Evolutionary conservation across 2,797 vertebrate genomes (phyloP).

Genomic region (Iguana delicatissima): DNA sequence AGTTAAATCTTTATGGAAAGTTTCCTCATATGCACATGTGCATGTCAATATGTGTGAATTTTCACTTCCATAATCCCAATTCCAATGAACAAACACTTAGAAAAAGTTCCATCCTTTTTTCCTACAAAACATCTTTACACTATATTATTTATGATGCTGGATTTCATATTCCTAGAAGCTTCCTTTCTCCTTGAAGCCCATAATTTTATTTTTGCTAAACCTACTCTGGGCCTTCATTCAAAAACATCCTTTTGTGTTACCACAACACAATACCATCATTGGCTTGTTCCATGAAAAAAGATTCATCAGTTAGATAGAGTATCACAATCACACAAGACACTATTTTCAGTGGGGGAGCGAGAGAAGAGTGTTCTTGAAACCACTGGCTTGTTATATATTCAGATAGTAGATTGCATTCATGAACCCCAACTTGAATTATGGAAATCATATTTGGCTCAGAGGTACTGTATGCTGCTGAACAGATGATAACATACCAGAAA

Average conservation of each 20-base stretch:
- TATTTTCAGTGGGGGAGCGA: neutral
- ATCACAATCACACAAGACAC: neutral
- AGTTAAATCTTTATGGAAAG: neutral
- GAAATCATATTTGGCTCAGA: constrained; percentile 43
- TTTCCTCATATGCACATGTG: no score
- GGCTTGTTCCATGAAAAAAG: fast-evolving
- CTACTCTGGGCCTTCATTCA: neutral
- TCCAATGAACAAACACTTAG: neutral
- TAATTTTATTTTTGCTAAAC: neutral
- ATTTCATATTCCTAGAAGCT: neutral
- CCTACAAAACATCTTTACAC: neutral
- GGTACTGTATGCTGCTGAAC: constrained; percentile 41
- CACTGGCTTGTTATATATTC: neutral
- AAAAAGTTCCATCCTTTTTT: neutral
- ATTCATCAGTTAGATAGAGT: neutral
- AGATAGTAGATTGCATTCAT: neutral
- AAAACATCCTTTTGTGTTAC: constrained; percentile 11
- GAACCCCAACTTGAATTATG: constrained; percentile 60
- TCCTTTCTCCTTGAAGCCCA: neutral
- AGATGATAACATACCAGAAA: constrained; percentile 65
- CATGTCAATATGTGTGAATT: neutral
- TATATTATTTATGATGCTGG: fast-evolving
- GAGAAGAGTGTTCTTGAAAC: constrained; percentile 19
- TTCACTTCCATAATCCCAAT: neutral
- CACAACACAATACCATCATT: neutral